phyloP scores from a whole-genome alignment of 2,888 invertebrate genomes.

The Barypeithes pellucidus region DNA sequence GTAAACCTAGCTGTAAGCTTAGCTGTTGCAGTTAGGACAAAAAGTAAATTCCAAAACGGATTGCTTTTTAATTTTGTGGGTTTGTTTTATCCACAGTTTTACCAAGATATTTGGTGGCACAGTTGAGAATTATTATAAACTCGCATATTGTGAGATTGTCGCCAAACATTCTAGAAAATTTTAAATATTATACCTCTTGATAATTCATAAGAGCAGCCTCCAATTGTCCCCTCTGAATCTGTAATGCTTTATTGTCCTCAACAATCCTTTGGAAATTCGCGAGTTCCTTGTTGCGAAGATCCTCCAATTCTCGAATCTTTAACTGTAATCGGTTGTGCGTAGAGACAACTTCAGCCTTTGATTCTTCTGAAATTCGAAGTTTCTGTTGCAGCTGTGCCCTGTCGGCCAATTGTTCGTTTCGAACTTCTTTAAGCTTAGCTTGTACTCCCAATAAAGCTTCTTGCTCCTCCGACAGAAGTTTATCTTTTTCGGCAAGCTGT shows the following conservation, averaged over 20 bases:
- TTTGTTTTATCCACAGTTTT: no score
- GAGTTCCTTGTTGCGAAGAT: slow-evolving; percentile 75
- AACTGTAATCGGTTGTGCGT: slow-evolving; percentile 77
- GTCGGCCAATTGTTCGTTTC: slow-evolving; percentile 80
- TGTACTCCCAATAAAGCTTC: slow-evolving; percentile 84
- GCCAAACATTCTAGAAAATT: no score
- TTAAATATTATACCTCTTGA: slow-evolving; percentile 75
- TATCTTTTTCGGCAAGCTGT: slow-evolving; percentile 91
- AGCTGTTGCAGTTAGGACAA: no score
- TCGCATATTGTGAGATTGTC: no score
- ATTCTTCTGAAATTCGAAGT: slow-evolving; percentile 66
- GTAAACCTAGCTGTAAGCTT: no score
- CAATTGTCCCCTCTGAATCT: slow-evolving; percentile 78
- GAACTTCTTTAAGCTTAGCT: slow-evolving; percentile 85
- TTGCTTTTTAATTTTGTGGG: no score
- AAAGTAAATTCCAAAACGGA: no score
- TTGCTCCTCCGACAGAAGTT: slow-evolving; percentile 81
- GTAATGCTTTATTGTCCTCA: slow-evolving; percentile 75
- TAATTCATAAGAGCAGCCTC: slow-evolving; percentile 78
- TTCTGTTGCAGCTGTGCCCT: slow-evolving; percentile 74
- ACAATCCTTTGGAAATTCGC: slow-evolving; percentile 72
- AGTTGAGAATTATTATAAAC: no score
- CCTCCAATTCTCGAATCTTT: slow-evolving; percentile 77
- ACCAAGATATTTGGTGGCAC: no score
- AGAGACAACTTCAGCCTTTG: slow-evolving; percentile 76